These are phyloP conservation scores for Clarias magur DNA, from an alignment of 2,113 vertebrate genomes.

Conservation along the genomic window DNA sequence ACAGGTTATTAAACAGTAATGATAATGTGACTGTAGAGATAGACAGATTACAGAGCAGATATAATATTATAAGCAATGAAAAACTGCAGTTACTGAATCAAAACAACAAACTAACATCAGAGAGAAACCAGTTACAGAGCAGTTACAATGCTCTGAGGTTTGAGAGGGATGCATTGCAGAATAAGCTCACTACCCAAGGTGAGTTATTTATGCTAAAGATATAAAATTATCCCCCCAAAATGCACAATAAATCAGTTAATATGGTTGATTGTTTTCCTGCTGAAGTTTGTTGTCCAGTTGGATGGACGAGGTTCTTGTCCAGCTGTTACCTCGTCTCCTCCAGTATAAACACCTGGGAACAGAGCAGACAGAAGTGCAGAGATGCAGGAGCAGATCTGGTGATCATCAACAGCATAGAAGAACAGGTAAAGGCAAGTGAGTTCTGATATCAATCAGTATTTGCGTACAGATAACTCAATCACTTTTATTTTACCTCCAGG, in stretches of 20 bases:
- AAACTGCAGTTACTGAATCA: neutral
- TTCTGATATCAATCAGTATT: neutral
- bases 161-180: conserved; percentile 1
- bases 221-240: neutral
- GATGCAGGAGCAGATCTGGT: conserved; percentile 12
- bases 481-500: neutral
- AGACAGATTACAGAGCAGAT: neutral
- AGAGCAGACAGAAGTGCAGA: conserved; percentile 18
- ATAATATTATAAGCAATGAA: neutral
- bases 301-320: neutral
- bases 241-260: neutral
- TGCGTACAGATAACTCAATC: neutral
- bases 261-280: neutral
- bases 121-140: conserved; percentile 7
- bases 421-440: conserved; percentile 13
- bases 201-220: neutral
- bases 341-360: neutral
- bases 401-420: conserved; percentile 38
- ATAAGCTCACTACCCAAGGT: neutral
- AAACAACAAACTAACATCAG: neutral
- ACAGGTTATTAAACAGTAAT: neutral
- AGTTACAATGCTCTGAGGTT: neutral
- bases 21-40: neutral
- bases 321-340: conserved; percentile 9
- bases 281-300: neutral